These are phyloP conservation scores for Odontomyia ornata DNA, from an alignment of 2,888 invertebrate genomes.

Conservation along the genomic window DNA sequence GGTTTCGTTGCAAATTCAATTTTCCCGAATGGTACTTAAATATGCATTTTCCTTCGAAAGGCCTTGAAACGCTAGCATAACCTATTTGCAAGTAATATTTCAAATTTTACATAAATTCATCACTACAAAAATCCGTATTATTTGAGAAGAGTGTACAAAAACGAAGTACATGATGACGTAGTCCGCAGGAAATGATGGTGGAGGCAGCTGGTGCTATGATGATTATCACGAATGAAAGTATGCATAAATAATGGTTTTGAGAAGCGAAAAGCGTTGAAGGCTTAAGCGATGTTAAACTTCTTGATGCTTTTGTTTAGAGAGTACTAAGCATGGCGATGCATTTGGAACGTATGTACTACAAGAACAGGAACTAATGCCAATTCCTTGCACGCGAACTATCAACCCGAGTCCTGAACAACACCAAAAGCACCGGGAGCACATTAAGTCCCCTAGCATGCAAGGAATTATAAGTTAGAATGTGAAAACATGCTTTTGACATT, in stretches of 20 bases:
- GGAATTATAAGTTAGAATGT: slow-evolving; percentile 24
- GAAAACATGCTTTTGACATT: slow-evolving; percentile 8
- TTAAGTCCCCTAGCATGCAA: not conserved
- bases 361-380: slow-evolving; percentile 3
- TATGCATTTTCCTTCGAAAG: too few species aligned
- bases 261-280: slow-evolving; percentile 17
- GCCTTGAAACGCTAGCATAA: too few species aligned
- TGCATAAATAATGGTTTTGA: slow-evolving; percentile 27
- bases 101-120: too few species aligned
- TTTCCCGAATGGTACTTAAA: too few species aligned
- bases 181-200: not conserved
- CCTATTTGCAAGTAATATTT: too few species aligned
- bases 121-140: too few species aligned
- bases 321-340: not conserved
- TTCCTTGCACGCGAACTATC: slow-evolving; percentile 10
- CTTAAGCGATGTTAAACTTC: slow-evolving; percentile 22
- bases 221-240: slow-evolving; percentile 29
- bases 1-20: too few species aligned
- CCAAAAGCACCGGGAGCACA: not conserved
- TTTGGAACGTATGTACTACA: not conserved
- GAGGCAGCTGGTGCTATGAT: slow-evolving; percentile 7
- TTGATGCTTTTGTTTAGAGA: slow-evolving; percentile 19
- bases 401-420: not conserved
- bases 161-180: not conserved
- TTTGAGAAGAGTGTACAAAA: too few species aligned